Percentiles rank a stretch among this genome's conserved stretches.
phyloP scores from a whole-genome alignment of 2,113 vertebrate species.

The Sceloporus undulatus region DNA sequence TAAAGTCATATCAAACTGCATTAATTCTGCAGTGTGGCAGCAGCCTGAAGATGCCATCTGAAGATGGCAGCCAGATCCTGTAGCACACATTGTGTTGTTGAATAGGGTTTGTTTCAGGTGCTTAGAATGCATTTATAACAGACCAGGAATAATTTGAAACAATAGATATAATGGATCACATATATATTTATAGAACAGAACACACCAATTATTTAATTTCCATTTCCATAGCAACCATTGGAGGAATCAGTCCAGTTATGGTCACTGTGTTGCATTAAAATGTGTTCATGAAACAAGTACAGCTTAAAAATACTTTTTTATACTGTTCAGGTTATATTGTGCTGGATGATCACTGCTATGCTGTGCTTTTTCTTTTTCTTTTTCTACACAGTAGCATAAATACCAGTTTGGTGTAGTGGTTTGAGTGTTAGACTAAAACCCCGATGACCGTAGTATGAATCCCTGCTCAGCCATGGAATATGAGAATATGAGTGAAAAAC shows the following conservation, averaged over 20 bases:
- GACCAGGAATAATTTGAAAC: slow-evolving; percentile 5
- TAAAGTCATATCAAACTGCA: too few relatives aligned
- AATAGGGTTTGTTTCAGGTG: neutral
- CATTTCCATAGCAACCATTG: slow-evolving; percentile 11
- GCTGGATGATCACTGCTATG: neutral
- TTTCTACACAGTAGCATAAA: neutral
- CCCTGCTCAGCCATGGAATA: neutral
- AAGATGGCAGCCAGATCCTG: neutral
- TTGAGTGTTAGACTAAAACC: too few relatives aligned
- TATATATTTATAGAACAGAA: neutral
- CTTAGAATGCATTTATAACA: neutral
- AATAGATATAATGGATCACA: neutral
- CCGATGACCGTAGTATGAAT: too few relatives aligned
- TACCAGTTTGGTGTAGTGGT: too few relatives aligned
- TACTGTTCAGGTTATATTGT: neutral
- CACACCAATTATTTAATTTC: slow-evolving; percentile 11
- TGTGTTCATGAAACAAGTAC: neutral
- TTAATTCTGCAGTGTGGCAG: too few relatives aligned
- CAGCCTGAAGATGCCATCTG: neutral
- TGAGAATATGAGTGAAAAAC: neutral
- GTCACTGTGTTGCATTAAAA: neutral
- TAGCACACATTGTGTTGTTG: neutral
- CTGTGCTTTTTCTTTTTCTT: too few relatives aligned
- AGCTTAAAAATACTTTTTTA: neutral
- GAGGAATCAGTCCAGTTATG: neutral